Percentiles rank a stretch among this genome's conserved stretches.
These are phyloP conservation scores for Atta texana DNA, from an alignment of 1,140 invertebrate genomes.

Conservation along the genomic window DNA sequence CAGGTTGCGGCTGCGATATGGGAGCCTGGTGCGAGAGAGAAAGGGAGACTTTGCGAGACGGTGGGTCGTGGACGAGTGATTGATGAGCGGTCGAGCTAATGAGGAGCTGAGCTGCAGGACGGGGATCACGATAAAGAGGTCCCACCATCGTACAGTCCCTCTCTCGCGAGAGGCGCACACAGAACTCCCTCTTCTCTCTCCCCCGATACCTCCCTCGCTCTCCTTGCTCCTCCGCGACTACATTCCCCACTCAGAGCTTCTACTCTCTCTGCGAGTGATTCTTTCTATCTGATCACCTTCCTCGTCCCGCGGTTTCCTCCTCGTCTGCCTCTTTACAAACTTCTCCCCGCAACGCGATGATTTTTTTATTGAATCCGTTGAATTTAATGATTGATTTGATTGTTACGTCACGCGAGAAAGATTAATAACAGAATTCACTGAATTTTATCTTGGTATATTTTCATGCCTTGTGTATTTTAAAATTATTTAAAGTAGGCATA, in stretches of 20 bases:
- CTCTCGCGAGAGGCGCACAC: conserved; percentile 76
- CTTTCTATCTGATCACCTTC: conserved; percentile 61
- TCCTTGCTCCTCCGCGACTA: neutral
- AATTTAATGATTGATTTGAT: conserved; percentile 5
- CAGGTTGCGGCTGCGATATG: conserved; percentile 74
- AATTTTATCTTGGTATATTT: neutral
- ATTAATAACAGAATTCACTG: neutral
- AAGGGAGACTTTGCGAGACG: conserved; percentile 77
- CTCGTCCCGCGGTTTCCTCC: conserved; percentile 9
- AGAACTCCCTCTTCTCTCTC: conserved; percentile 68
- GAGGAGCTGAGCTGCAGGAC: conserved; percentile 85
- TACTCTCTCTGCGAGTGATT: conserved; percentile 38
- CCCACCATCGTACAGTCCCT: conserved; percentile 76
- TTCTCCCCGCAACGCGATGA: conserved; percentile 26
- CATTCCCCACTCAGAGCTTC: neutral
- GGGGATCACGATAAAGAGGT: conserved; percentile 86
- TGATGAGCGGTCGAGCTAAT: conserved; percentile 85
- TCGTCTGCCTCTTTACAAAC: neutral
- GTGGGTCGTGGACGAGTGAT: conserved; percentile 85
- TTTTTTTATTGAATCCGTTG: conserved; percentile 34
- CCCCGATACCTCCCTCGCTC: conserved; percentile 14
- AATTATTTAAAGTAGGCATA: neutral
- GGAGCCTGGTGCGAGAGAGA: conserved; percentile 60
- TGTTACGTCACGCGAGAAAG: neutral
- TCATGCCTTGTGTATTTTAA: neutral